Percentiles rank a stretch among this genome's conserved stretches.
phyloP scores from a whole-genome alignment of 2,888 invertebrate genomes.

The Pseudeuparius sepicola region DNA sequence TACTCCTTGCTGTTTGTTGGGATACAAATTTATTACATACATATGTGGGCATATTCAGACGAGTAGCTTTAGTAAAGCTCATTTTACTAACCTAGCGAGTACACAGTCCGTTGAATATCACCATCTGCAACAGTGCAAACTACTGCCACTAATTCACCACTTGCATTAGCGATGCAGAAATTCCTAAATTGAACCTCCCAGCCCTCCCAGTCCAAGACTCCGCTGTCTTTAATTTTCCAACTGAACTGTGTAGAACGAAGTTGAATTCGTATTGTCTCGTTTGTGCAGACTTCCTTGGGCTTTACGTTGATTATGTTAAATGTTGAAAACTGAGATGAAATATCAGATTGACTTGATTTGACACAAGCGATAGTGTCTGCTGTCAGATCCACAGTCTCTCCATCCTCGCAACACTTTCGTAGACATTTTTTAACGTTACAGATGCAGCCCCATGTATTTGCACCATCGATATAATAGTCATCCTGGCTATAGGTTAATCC shows the following conservation, averaged over 20 bases:
- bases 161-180: constrained; percentile 20
- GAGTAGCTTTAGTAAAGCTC: too few species aligned
- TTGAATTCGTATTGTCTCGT: constrained; percentile 17
- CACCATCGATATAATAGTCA: constrained; percentile 18
- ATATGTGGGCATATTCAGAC: too few species aligned
- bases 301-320: constrained; percentile 23
- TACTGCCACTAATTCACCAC: constrained; percentile 14
- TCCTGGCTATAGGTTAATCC: constrained; percentile 19
- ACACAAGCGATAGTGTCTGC: constrained; percentile 16
- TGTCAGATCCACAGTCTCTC: constrained; percentile 19
- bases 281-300: constrained; percentile 20
- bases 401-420: constrained; percentile 22
- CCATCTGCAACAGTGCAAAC: constrained; percentile 15
- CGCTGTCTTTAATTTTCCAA: constrained; percentile 12
- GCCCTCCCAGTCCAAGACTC: constrained; percentile 19
- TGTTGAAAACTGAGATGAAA: background rate
- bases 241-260: constrained; percentile 14
- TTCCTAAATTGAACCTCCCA: constrained; percentile 15
- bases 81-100: too few species aligned
- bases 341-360: constrained; percentile 8
- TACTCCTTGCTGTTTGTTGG: too few species aligned
- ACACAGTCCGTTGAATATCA: background rate
- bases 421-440: constrained; percentile 20
- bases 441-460: constrained; percentile 13
- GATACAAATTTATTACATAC: too few species aligned